phyloP scores from a whole-genome alignment of 2,888 invertebrate species.

The Hylaea fasciaria region DNA sequence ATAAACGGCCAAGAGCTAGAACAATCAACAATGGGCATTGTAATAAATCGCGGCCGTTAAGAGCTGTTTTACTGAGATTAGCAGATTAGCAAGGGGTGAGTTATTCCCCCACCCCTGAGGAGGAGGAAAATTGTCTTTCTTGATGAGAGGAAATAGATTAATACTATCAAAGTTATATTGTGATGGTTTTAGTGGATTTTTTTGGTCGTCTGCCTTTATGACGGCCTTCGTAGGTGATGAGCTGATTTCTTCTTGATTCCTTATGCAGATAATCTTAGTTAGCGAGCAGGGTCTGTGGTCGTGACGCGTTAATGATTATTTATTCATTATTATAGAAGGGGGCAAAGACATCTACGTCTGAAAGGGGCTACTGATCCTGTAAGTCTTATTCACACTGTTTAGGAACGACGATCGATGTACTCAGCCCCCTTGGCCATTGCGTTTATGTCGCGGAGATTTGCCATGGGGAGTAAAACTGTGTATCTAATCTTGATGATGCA shows the following conservation, averaged over 20 bases:
- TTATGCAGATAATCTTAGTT: too few species aligned
- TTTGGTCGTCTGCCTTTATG: too few species aligned
- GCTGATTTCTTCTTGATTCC: too few species aligned
- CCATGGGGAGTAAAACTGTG: constrained; percentile 18
- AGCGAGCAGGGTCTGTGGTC: too few species aligned
- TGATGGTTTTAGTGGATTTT: too few species aligned
- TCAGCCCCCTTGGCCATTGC: neutral
- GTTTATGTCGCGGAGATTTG: constrained; percentile 1
- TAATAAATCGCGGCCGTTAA: constrained; percentile 31
- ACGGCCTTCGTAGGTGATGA: too few species aligned
- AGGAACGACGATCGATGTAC: constrained; percentile 12
- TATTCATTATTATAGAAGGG: neutral
- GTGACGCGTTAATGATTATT: too few species aligned
- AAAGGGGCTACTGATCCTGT: neutral
- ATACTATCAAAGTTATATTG: neutral
- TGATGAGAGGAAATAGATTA: constrained; percentile 9
- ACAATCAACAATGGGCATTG: constrained; percentile 28
- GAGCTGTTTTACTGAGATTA: constrained; percentile 40
- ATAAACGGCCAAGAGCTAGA: constrained; percentile 14
- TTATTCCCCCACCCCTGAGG: neutral
- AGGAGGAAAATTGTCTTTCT: constrained; percentile 12
- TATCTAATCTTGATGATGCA: constrained; percentile 6
- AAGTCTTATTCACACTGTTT: constrained; percentile 3
- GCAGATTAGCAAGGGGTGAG: constrained; percentile 33
- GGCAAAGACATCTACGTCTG: neutral